These are phyloP conservation scores for Scolopax rusticola DNA, from an alignment of 2,797 vertebrate species.

Conservation along the genomic window DNA sequence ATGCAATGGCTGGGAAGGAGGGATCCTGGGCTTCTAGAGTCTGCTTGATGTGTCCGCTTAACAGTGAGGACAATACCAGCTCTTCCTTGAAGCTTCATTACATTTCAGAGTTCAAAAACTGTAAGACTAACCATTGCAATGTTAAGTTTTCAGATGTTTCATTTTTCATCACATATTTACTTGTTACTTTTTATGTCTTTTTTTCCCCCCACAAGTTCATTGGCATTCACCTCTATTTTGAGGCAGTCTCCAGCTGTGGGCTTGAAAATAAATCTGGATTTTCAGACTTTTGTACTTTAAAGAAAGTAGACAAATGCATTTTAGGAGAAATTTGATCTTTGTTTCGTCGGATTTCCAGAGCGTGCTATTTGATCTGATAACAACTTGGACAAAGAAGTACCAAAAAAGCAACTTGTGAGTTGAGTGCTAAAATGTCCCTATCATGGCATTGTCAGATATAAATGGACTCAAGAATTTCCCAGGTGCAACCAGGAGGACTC, in stretches of 20 bases:
- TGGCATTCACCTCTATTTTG: neutral
- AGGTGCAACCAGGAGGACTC: neutral
- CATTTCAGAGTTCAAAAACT: neutral
- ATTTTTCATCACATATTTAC: neutral
- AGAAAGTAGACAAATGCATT: neutral
- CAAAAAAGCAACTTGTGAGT: neutral
- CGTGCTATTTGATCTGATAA: neutral
- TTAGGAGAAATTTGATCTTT: neutral
- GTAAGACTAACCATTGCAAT: neutral
- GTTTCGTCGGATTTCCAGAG: neutral
- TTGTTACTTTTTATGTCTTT: neutral
- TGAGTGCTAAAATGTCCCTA: neutral
- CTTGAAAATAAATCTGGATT: neutral
- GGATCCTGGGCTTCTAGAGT: neutral
- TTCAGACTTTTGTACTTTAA: neutral
- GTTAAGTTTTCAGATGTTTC: neutral
- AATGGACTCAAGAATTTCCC: neutral
- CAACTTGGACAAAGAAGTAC: neutral
- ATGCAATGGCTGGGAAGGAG: neutral
- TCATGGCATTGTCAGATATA: neutral
- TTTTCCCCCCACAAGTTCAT: rapidly evolving
- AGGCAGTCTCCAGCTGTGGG: neutral
- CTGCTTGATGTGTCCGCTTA: rapidly evolving
- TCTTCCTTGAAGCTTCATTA: neutral
- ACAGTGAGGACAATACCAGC: rapidly evolving